A percentile compares a stretch with the other conserved stretches of the same genome.
These are phyloP conservation scores for Cataglyphis cursor DNA, from an alignment of 2,888 invertebrate genomes.

Conservation along the genomic window DNA sequence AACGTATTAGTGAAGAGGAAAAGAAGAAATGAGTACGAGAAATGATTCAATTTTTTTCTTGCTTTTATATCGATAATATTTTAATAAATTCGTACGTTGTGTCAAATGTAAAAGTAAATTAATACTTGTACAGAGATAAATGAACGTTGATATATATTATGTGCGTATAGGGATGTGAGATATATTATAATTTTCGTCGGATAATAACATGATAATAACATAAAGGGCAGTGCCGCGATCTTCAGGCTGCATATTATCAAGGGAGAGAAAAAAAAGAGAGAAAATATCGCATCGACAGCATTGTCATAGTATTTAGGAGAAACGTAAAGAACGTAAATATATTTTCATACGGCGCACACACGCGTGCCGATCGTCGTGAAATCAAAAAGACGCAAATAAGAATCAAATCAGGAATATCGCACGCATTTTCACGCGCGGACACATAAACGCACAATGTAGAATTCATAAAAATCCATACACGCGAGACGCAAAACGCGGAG, in stretches of 20 bases:
- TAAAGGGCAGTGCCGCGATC: conserved; percentile 17
- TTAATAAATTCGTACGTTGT: conserved; percentile 22
- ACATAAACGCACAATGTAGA: not conserved
- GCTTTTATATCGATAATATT: conserved; percentile 22
- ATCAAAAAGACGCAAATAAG: not conserved
- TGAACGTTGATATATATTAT: conserved; percentile 1
- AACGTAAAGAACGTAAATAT: not conserved
- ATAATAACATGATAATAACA: not conserved
- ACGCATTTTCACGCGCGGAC: not conserved
- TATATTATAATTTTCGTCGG: not conserved
- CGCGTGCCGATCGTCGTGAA: not conserved
- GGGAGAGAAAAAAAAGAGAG: not conserved
- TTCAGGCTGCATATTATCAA: conserved; percentile 42
- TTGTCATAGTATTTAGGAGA: not conserved
- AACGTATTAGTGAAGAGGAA: not conserved
- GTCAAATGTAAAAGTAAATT: conserved; percentile 16
- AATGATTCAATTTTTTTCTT: conserved; percentile 14
- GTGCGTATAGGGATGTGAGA: not conserved
- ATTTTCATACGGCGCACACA: not conserved
- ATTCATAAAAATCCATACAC: not conserved
- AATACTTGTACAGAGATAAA: not conserved
- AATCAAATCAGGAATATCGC: not conserved
- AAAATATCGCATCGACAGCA: not conserved
- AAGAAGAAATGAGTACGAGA: not conserved
- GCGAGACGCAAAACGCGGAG: not conserved